Evolutionary conservation across 2,113 vertebrate genomes (phyloP).

Genomic region (Budorcas taxicolor): DNA sequence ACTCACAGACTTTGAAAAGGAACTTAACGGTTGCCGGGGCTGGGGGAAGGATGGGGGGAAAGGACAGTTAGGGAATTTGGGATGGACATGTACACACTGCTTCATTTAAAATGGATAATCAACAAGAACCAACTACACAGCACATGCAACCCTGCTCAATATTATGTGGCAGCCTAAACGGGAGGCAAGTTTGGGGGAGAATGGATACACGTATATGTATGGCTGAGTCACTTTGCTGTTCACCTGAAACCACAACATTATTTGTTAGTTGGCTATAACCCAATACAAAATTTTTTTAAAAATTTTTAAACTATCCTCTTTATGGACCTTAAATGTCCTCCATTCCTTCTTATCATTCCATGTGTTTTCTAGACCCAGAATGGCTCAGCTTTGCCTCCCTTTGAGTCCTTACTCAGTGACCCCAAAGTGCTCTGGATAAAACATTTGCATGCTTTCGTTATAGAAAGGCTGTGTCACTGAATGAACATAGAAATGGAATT

Average conservation of each 20-base stretch:
- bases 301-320: neutral
- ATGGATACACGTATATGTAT: neutral
- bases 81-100: neutral
- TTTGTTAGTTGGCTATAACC: neutral
- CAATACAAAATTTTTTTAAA: neutral
- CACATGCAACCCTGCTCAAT: neutral
- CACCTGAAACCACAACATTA: neutral
- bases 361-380: neutral
- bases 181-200: neutral
- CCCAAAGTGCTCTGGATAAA: neutral
- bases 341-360: neutral
- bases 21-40: neutral
- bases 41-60: neutral
- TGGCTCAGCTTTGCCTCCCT: neutral
- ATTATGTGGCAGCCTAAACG: neutral
- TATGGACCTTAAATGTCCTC: neutral
- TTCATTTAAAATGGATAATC: neutral
- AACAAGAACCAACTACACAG: neutral
- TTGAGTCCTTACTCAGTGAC: neutral
- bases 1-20: neutral
- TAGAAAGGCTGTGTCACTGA: neutral
- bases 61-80: neutral
- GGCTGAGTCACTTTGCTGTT: neutral
- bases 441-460: neutral
- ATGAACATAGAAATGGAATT: neutral